phyloP scores from a whole-genome alignment of 2,888 invertebrate species.

The Eurytoma californica region DNA sequence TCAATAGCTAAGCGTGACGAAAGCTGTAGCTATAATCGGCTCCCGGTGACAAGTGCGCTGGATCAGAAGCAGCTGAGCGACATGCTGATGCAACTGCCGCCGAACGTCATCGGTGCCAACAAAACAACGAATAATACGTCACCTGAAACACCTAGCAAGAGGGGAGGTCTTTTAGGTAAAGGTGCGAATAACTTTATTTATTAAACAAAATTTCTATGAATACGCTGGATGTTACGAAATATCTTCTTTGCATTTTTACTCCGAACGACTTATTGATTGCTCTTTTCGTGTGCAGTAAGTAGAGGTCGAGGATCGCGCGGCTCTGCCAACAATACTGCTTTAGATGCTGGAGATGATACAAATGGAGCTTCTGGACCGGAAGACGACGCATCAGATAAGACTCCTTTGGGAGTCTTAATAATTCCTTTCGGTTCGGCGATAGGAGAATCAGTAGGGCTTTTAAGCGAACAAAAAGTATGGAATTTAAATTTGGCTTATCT shows the following conservation, averaged over 20 bases:
- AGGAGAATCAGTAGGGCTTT: slow-evolving; percentile 81
- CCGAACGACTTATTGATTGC: neutral
- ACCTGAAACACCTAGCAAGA: slow-evolving; percentile 68
- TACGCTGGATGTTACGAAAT: neutral
- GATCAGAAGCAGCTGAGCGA: slow-evolving; percentile 75
- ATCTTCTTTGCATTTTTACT: neutral
- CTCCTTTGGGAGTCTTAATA: slow-evolving; percentile 80
- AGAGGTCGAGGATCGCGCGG: slow-evolving; percentile 64
- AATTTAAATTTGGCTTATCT: neutral
- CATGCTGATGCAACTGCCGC: slow-evolving; percentile 75
- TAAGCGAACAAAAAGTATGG: slow-evolving; percentile 81
- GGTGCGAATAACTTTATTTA: slow-evolving; percentile 63
- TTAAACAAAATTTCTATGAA: neutral
- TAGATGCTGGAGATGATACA: slow-evolving; percentile 66
- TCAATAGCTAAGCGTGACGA: slow-evolving; percentile 43
- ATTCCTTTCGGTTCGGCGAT: slow-evolving; percentile 80
- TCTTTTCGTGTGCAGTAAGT: slow-evolving; percentile 58
- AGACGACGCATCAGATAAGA: slow-evolving; percentile 69
- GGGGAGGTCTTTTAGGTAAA: slow-evolving; percentile 72
- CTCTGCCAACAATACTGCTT: slow-evolving; percentile 65
- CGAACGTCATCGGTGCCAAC: slow-evolving; percentile 55
- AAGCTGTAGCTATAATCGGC: neutral
- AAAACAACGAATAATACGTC: slow-evolving; percentile 63
- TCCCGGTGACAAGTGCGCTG: slow-evolving; percentile 57
- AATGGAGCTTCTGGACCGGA: slow-evolving; percentile 68